Conservation (phyloP, 2,888 invertebrate species). For the Drosophila pseudotakahashii region DNA sequence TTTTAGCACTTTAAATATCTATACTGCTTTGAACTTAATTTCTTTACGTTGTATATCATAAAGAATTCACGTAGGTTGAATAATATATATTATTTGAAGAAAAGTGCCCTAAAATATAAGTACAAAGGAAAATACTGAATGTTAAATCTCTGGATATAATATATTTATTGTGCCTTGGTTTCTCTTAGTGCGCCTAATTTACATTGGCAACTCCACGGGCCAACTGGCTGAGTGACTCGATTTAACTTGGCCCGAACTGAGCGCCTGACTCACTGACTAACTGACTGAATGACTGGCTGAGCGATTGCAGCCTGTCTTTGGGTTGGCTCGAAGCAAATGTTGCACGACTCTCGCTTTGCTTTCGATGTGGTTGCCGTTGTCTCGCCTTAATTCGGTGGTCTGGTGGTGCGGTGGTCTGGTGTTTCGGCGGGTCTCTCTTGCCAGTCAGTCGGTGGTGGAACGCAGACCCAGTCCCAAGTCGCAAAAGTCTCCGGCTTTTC, state of each 20-base stretch:
- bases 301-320: conserved; percentile 69
- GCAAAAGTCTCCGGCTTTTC: conserved; percentile 28
- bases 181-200: conserved; percentile 69
- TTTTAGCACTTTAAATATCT: too few relatives aligned
- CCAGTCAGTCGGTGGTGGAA: conserved; percentile 65
- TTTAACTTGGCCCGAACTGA: conserved; percentile 26
- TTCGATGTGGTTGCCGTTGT: conserved; percentile 37
- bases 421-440: conserved; percentile 44
- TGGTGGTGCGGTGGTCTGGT: conserved; percentile 48
- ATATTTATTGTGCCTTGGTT: conserved; percentile 19
- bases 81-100: too few relatives aligned
- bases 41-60: too few relatives aligned
- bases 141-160: neutral
- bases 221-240: conserved; percentile 42
- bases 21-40: too few relatives aligned
- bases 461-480: conserved; percentile 66
- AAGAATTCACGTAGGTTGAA: too few relatives aligned
- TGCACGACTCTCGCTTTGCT: conserved; percentile 65
- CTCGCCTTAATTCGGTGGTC: conserved; percentile 52
- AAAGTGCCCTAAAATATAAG: too few relatives aligned
- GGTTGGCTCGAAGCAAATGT: conserved; percentile 67
- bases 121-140: too few relatives aligned
- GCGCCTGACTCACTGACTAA: conserved; percentile 42
- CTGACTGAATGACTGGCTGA: conserved; percentile 43
- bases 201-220: conserved; percentile 71